phyloP scores from a whole-genome alignment of 2,113 vertebrate genomes.

The Carassius auratus region DNA sequence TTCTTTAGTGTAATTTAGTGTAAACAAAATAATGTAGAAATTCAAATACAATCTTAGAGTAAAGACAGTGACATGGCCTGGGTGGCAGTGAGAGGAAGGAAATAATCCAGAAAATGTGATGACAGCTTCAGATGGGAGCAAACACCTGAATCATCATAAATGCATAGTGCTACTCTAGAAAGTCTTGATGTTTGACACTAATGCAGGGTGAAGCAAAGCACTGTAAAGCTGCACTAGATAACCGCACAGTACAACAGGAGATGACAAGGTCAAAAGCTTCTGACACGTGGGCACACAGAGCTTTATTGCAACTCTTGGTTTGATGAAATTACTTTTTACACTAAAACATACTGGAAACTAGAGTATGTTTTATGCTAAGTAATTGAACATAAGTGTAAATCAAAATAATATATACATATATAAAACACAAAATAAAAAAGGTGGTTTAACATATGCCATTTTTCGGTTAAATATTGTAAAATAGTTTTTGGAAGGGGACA shows the following conservation, averaged over 20 bases:
- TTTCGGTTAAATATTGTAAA: neutral
- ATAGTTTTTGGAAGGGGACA: neutral
- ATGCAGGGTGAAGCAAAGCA: constrained; percentile 33
- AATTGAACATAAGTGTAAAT: no score
- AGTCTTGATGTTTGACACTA: constrained; percentile 45
- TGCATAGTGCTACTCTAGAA: constrained; percentile 28
- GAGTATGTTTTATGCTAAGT: neutral
- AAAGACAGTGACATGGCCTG: neutral
- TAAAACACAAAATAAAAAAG: neutral
- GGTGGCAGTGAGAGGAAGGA: neutral
- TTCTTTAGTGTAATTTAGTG: neutral
- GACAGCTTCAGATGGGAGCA: constrained; percentile 28
- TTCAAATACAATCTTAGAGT: neutral
- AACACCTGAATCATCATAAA: constrained; percentile 49
- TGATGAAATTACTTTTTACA: neutral
- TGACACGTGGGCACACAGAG: neutral
- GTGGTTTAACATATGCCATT: neutral
- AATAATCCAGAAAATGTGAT: constrained; percentile 24
- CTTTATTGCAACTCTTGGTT: neutral
- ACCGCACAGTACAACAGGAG: neutral
- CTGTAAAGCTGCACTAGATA: constrained; percentile 40
- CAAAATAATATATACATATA: no score
- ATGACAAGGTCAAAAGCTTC: constrained; percentile 40
- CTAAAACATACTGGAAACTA: constrained; percentile 6
- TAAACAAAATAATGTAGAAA: neutral